Conservation (phyloP, 2,113 vertebrate genomes). For the Centropus unirufus region DNA sequence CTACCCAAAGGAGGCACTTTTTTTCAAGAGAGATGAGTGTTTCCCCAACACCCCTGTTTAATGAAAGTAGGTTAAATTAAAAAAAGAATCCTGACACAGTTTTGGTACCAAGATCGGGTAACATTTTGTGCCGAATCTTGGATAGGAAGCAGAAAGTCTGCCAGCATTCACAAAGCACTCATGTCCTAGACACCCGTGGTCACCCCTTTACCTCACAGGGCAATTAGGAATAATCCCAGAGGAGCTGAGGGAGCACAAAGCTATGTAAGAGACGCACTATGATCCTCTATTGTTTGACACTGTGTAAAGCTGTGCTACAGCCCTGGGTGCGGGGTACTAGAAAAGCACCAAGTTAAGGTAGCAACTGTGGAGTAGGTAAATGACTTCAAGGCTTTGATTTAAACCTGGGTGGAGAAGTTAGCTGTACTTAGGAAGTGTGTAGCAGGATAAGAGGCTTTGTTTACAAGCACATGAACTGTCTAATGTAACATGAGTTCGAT, state of each 20-base stretch:
- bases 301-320: background rate
- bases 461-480: background rate
- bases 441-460: background rate
- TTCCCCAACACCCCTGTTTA: constrained; percentile 26
- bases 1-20: background rate
- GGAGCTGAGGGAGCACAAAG: background rate
- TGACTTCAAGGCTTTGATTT: background rate
- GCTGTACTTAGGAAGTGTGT: background rate
- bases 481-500: constrained; percentile 1
- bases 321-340: accelerated
- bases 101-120: background rate
- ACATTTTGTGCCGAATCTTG: background rate
- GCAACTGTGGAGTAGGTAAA: background rate
- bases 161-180: background rate
- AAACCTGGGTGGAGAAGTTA: background rate
- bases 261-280: background rate
- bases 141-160: constrained; percentile 7
- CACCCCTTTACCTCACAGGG: background rate
- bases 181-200: background rate
- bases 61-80: constrained; percentile 33
- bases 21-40: background rate
- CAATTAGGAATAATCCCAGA: background rate
- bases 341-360: background rate
- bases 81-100: constrained; percentile 25
- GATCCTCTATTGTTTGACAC: background rate